These are phyloP conservation scores for Platalea minor DNA, from an alignment of 2,797 vertebrate genomes.

Conservation along the genomic window DNA sequence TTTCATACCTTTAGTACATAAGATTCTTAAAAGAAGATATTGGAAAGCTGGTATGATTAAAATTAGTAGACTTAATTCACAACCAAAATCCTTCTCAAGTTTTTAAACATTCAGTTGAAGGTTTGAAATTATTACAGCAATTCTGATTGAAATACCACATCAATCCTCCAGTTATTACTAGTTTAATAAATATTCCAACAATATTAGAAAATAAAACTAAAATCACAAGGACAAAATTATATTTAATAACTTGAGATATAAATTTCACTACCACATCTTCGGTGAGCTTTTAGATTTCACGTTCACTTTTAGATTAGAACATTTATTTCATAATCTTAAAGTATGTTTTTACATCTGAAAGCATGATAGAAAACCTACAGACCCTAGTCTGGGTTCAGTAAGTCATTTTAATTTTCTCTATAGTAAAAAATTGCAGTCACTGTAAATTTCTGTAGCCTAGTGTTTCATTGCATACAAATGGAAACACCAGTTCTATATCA, in stretches of 20 bases:
- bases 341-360: not conserved
- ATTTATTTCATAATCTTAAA: not conserved
- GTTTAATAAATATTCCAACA: not conserved
- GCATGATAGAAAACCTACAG: fast-evolving
- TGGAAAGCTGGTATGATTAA: not conserved
- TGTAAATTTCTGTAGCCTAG: not conserved
- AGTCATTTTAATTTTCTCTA: not conserved
- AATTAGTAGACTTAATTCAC: not conserved
- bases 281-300: not conserved
- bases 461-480: not conserved
- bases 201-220: not conserved
- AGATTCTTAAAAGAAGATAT: not conserved
- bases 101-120: not conserved
- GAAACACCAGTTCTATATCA: not conserved
- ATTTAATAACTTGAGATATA: not conserved
- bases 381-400: not conserved
- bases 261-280: not conserved
- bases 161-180: not conserved
- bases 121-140: not conserved
- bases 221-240: not conserved
- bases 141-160: not conserved
- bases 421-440: not conserved
- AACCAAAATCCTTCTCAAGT: not conserved
- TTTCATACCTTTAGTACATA: not conserved
- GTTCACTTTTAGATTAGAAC: not conserved